These are phyloP conservation scores for Cecidostiba fungosa DNA, from an alignment of 2,888 invertebrate genomes.

Conservation along the genomic window DNA sequence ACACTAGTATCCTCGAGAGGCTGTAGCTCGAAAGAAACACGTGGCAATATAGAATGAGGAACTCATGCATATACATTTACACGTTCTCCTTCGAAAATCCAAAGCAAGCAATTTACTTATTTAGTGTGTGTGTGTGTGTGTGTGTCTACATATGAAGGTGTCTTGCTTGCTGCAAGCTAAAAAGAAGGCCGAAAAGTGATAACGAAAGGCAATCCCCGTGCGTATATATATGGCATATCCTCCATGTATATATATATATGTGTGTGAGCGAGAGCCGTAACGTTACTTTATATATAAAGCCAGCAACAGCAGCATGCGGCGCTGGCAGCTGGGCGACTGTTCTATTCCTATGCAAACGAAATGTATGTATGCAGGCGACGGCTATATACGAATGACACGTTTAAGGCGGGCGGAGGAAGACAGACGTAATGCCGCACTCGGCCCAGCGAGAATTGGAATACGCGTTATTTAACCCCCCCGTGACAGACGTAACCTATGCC, in stretches of 20 bases:
- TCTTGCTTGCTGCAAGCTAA: not conserved
- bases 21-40: not conserved
- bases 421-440: slow-evolving; percentile 64
- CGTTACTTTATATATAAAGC: slow-evolving; percentile 63
- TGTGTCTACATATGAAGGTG: not conserved
- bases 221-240: no score
- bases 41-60: not conserved
- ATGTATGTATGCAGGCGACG: slow-evolving; percentile 70
- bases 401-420: slow-evolving; percentile 67
- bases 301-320: slow-evolving; percentile 52
- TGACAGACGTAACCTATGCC: not conserved
- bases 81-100: slow-evolving; percentile 2
- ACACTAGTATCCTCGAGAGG: not conserved
- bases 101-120: slow-evolving; percentile 42
- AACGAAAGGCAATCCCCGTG: not conserved
- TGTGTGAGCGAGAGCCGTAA: slow-evolving; percentile 2
- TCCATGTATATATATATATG: not conserved
- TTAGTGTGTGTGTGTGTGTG: no score
- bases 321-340: slow-evolving; percentile 39
- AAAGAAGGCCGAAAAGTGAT: not conserved
- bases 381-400: slow-evolving; percentile 67
- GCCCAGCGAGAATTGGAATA: slow-evolving; percentile 44
- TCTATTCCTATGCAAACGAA: slow-evolving; percentile 68
- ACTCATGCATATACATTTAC: not conserved
- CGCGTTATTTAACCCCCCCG: slow-evolving; percentile 50